These are phyloP conservation scores for Papilio xuthus DNA, from an alignment of 1,140 invertebrate genomes.

Conservation along the genomic window DNA sequence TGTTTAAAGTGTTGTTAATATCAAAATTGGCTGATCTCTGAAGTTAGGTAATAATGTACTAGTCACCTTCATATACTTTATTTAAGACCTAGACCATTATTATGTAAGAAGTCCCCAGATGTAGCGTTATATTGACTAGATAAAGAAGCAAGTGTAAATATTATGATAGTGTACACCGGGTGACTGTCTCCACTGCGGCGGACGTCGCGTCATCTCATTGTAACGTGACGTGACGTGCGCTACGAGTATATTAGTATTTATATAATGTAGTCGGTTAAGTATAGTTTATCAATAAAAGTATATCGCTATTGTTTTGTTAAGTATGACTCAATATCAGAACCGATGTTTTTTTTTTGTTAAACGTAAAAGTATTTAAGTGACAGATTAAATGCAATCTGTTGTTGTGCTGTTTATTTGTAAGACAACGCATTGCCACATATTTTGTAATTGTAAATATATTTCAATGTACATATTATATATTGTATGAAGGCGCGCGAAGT, in stretches of 20 bases:
- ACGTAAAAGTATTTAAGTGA: neutral
- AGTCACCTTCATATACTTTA: slow-evolving; percentile 3
- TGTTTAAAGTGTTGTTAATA: too few species aligned
- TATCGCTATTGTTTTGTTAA: neutral
- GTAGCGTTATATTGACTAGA: neutral
- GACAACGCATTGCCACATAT: neutral
- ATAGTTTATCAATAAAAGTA: neutral
- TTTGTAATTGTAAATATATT: slow-evolving; percentile 34
- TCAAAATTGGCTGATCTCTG: neutral
- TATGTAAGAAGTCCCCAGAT: neutral
- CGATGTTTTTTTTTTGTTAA: neutral
- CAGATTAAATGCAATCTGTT: neutral
- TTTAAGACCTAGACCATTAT: neutral
- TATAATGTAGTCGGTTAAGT: neutral
- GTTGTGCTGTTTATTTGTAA: neutral
- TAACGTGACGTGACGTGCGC: neutral
- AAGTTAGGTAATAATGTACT: neutral
- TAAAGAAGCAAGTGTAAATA: slow-evolving; percentile 7
- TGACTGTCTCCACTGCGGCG: neutral
- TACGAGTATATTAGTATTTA: neutral
- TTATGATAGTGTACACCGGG: neutral
- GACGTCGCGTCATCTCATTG: neutral
- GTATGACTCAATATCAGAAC: neutral
- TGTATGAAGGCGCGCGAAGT: too few species aligned
- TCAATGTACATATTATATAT: slow-evolving; percentile 43